Evolutionary conservation across 2,113 vertebrate species (phyloP), one percentile per base, ranked within the genome.

Genomic region (Acrocephalus kingi): DNA sequence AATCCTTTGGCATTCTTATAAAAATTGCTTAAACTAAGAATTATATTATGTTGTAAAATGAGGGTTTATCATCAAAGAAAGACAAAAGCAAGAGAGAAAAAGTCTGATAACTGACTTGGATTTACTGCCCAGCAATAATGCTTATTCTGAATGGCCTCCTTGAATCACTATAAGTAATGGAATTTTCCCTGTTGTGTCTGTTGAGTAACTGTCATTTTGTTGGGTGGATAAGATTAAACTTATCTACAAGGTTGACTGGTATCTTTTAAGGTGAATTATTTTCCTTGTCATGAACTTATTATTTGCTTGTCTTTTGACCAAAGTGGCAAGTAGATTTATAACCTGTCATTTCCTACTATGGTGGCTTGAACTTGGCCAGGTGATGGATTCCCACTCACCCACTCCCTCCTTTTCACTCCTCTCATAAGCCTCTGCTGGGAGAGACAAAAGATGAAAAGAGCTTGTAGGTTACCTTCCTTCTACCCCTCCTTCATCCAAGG

Each of bases 31-130:
- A 75, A 91, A 72, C 31, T 75, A 68, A 87, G 33, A 90, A 67
- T 85, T 89, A 87, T 90, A 89, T 88, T 68, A 23, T 69, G 64
- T 69, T 73, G 59, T 81, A 84, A 80, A 90, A 86, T 51, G 8
- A 95, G n/a, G 24, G 31, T 87, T 94, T 89, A 74, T 91, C 61
- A 84, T 81, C 39, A 84, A 81, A 95, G 45, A 86, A 43, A 69
- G 25, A 49, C 62, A 81, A 90, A 94, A 91, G 14, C 33, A 84
- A 45, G 19, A 58, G 35, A 75, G 23, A 71, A 93, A 89, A 91
- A 58, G 1, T 35, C 49, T 61, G 12, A 31, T n/a, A 89, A 72
- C 10, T 30, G 54, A 27, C 22, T 72, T 75, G 49, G 37, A 90
- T 91, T 93, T 91, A 83, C 24, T 61, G 48, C 25, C 37, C 54